Conservation (phyloP, 2,113 vertebrate genomes). For the Oryzias melastigma region DNA sequence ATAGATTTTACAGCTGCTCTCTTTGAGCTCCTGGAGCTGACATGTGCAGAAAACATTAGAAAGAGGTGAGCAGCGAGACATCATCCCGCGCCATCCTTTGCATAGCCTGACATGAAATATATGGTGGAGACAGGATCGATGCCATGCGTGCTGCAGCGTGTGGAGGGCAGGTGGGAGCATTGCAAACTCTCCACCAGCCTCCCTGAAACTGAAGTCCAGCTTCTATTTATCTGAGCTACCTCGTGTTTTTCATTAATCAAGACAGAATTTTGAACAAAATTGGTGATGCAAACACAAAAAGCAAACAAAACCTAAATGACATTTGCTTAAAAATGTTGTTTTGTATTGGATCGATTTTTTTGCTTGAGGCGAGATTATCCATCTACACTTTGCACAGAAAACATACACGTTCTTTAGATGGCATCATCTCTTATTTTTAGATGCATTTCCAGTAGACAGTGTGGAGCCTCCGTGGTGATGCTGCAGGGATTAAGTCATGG, state of each 20-base stretch:
- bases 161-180: constrained; percentile 14
- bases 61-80: constrained; percentile 52
- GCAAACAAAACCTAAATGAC: no score
- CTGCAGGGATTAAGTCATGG: constrained; percentile 67
- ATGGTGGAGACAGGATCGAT: constrained; percentile 32
- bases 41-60: constrained; percentile 64
- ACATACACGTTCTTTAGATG: constrained; percentile 50
- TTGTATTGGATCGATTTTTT: no score
- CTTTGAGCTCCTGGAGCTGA: constrained; percentile 38
- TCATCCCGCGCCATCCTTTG: constrained; percentile 32
- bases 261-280: no score
- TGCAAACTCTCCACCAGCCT: constrained; percentile 25
- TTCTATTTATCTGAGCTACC: constrained; percentile 20
- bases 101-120: constrained; percentile 43
- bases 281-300: no score
- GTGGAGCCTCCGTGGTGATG: constrained; percentile 55
- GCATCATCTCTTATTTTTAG: constrained; percentile 47
- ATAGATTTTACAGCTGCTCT: constrained; percentile 70
- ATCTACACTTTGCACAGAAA: constrained; percentile 52
- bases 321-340: no score
- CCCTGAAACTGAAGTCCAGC: background rate
- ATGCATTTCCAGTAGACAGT: constrained; percentile 65
- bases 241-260: background rate
- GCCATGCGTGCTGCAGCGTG: constrained; percentile 37
- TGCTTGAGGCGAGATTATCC: background rate